phyloP scores from a whole-genome alignment of 2,888 invertebrate species.

The Cryptus armator region DNA sequence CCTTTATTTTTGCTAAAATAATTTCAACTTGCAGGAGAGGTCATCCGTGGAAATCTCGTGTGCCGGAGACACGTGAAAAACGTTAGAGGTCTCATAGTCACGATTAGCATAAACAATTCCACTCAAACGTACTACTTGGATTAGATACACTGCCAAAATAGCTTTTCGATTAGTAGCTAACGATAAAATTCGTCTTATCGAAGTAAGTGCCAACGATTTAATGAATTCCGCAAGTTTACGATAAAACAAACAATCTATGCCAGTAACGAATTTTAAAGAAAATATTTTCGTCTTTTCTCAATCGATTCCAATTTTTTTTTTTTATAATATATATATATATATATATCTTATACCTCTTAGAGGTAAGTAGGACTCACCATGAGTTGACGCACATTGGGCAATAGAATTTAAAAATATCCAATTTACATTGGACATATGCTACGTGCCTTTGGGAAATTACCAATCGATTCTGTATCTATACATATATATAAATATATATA shows the following conservation, averaged over 20 bases:
- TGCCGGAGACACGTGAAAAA: slow-evolving; percentile 92
- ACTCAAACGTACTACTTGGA: slow-evolving; percentile 82
- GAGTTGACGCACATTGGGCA: slow-evolving; percentile 54
- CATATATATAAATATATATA: neutral
- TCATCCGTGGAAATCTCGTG: slow-evolving; percentile 89
- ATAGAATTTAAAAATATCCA: slow-evolving; percentile 44
- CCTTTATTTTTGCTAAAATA: neutral
- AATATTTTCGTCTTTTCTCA: slow-evolving; percentile 27
- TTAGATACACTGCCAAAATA: slow-evolving; percentile 72
- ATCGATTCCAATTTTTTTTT: slow-evolving; percentile 8
- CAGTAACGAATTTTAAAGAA: slow-evolving; percentile 28
- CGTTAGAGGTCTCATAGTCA: slow-evolving; percentile 90
- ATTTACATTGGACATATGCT: slow-evolving; percentile 53
- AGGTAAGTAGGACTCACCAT: slow-evolving; percentile 28
- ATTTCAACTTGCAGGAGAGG: slow-evolving; percentile 85
- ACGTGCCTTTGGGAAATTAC: slow-evolving; percentile 63
- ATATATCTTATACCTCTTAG: slow-evolving; percentile 45
- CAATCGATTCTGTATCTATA: slow-evolving; percentile 41
- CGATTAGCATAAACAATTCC: slow-evolving; percentile 87
- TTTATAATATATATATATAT: slow-evolving; percentile 13
- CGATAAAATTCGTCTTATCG: slow-evolving; percentile 38
- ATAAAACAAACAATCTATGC: neutral
- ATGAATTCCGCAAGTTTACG: slow-evolving; percentile 34
- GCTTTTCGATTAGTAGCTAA: slow-evolving; percentile 35
- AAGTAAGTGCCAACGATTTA: slow-evolving; percentile 62